These are phyloP conservation scores for Dendropsophus ebraccatus DNA, from an alignment of 2,113 vertebrate genomes.

Conservation along the genomic window DNA sequence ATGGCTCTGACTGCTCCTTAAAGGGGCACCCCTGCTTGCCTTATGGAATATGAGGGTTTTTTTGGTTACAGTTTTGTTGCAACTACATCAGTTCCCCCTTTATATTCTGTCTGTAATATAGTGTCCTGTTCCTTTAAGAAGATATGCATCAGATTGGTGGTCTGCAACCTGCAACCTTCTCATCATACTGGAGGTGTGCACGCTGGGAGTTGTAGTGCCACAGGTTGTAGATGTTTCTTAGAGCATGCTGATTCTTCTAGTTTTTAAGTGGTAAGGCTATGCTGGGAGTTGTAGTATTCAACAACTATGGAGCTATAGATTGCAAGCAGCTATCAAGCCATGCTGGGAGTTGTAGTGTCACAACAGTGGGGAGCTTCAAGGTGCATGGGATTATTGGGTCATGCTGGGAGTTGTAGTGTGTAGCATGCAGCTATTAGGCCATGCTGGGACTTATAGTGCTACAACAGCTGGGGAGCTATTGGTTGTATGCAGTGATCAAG, in stretches of 20 bases:
- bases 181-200: background rate
- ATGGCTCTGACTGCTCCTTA: background rate
- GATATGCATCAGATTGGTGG: background rate
- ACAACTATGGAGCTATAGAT: no score
- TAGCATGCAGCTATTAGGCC: background rate
- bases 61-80: no score
- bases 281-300: background rate
- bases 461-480: background rate
- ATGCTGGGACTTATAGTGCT: background rate
- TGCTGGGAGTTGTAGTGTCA: no score
- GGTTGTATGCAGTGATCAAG: background rate
- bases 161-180: background rate
- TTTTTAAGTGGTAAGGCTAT: background rate
- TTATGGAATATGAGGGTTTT: background rate
- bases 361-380: no score
- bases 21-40: background rate
- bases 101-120: no score
- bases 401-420: no score
- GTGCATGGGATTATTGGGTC: no score
- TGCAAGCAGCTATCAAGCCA: background rate
- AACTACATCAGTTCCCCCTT: background rate
- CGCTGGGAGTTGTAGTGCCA: background rate
- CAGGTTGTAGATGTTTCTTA: background rate
- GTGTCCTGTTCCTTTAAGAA: conserved; percentile 8
- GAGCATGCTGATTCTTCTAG: background rate